Base-by-base conservation (phyloP, 2,797 vertebrate genomes). In the Gallinago solitaria region DNA sequence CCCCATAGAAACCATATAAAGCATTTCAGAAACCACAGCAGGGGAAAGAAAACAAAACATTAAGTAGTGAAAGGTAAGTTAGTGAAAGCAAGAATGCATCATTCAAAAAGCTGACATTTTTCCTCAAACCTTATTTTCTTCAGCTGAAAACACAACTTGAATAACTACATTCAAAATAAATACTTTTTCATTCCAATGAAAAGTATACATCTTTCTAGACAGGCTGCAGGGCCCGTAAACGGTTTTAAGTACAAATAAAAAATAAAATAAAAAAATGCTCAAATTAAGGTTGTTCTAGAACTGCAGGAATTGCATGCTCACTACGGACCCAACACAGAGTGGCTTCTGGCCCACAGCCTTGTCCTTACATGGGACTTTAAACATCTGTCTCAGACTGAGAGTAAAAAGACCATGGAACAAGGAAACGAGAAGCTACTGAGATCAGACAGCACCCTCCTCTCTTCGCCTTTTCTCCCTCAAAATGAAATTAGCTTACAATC, bases 391-490 rank as follows among this genome's bases (percentile, higher is more conserved):
- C 27, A 20, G 37, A 60, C 0, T 28, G 54, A 88, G 15, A 15
- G 13, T 35, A 69, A 75, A 47, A 80, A 39, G 11, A 64, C 13
- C 9, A 25, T 0, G 2, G 71, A 83, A 65, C 4, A 68, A 43
- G 10, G 27, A 71, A 68, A 24, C 12, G 75, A 70, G 6, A 53
- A 71, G 5, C 25, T 45, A 50, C 9, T 0, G 0, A 76, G 53
- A 89, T 50, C 18, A 71, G 68, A 53, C 8, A 74, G 50, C 18
- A 73, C 8, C 2, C 8, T 57, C 9, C 19, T 37, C 63, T 35
- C 6, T 2, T 9, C 4, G 7, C 0, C 1, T 11, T 39, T 32
- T 8, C 15, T 35, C 8, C 3, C 16, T 4, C 6, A 50, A n/a
- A 23, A 78, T 28, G 8, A 61, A 86, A 83, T 21, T 18, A 81